phyloP scores from a whole-genome alignment of 2,888 invertebrate genomes.

The Petrolisthes manimaculis region DNA sequence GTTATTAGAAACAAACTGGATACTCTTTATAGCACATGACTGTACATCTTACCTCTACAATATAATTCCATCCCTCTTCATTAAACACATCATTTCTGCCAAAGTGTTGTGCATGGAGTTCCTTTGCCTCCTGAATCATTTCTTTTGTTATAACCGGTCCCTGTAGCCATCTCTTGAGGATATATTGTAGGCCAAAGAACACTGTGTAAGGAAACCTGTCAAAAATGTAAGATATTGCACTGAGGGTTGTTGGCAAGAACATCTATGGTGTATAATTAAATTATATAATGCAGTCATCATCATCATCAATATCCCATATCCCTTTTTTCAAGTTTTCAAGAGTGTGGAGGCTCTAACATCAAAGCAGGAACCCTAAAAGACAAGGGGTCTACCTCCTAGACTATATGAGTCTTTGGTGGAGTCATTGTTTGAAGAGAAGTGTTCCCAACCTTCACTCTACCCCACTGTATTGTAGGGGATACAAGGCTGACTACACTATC shows the following conservation, averaged over 20 bases:
- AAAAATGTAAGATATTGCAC: not conserved
- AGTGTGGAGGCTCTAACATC: not conserved
- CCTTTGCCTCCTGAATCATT: constrained; percentile 71
- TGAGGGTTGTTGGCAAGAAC: not conserved
- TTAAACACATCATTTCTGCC: constrained; percentile 71
- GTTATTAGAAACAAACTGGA: too few relatives aligned
- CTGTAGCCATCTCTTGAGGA: constrained; percentile 71
- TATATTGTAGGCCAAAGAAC: constrained; percentile 73
- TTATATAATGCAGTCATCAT: not conserved
- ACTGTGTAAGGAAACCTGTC: constrained; percentile 68
- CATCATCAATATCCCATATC: not conserved
- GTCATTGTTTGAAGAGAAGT: too few relatives aligned
- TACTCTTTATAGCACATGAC: too few relatives aligned
- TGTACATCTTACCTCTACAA: constrained; percentile 41
- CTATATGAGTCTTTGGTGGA: too few relatives aligned
- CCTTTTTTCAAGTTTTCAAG: not conserved
- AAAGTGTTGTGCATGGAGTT: constrained; percentile 67
- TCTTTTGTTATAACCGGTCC: constrained; percentile 71
- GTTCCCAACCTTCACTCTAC: too few relatives aligned
- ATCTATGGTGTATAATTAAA: not conserved
- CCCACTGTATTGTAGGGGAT: too few relatives aligned
- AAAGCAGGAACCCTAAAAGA: not conserved
- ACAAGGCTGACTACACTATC: too few relatives aligned
- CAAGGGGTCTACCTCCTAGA: too few relatives aligned
- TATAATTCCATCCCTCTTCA: constrained; percentile 68